phyloP scores from a whole-genome alignment of 2,888 invertebrate species.

The Dynastes tityus region DNA sequence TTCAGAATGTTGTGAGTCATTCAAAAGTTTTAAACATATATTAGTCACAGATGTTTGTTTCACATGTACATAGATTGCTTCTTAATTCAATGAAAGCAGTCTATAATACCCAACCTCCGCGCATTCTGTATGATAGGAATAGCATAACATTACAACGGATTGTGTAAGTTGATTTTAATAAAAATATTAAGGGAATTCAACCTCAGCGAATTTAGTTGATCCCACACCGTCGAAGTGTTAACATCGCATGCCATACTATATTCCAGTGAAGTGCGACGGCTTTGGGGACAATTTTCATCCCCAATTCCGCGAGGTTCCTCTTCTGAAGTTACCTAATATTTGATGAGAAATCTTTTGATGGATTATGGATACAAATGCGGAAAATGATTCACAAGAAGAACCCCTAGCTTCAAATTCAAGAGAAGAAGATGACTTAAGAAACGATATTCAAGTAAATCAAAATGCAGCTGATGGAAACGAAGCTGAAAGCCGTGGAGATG shows the following conservation, averaged over 20 bases:
- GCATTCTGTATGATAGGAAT: neutral
- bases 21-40: neutral
- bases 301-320: conserved; percentile 5
- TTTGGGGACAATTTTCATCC: conserved; percentile 39
- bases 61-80: neutral
- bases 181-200: conserved; percentile 6
- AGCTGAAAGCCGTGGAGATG: conserved; percentile 4
- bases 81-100: neutral
- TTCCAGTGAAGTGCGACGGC: neutral
- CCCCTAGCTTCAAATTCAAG: neutral
- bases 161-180: conserved; percentile 22
- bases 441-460: neutral
- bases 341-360: neutral
- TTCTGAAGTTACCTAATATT: neutral
- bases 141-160: conserved; percentile 13
- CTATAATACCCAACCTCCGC: no score
- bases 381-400: neutral
- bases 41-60: conserved; percentile 18
- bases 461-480: neutral
- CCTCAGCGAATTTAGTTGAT: conserved; percentile 9
- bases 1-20: conserved; percentile 18
- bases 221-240: conserved; percentile 1
- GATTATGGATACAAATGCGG: conserved; percentile 9
- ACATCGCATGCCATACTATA: conserved; percentile 29
- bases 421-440: conserved; percentile 1